Evolutionary conservation across 2,113 vertebrate genomes (phyloP).

Genomic region (Gopherus evgoodei): DNA sequence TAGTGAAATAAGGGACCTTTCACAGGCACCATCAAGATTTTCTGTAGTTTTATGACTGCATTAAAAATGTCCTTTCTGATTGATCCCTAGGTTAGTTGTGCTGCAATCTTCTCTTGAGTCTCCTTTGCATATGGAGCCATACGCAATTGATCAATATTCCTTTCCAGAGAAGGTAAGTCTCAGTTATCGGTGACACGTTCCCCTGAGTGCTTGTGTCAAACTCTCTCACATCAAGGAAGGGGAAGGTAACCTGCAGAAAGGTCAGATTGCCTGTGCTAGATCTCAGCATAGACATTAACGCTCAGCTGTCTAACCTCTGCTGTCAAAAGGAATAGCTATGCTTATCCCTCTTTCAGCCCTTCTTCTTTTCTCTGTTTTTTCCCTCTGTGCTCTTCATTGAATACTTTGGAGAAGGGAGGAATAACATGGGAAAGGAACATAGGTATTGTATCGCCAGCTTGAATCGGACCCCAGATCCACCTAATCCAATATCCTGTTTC

Average conservation of each 20-base stretch:
- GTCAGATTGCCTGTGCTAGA: conserved; percentile 49
- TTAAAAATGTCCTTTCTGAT: neutral
- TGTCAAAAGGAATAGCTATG: conserved; percentile 19
- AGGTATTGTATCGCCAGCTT: conserved; percentile 33
- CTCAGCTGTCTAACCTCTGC: neutral
- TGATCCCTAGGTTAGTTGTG: neutral
- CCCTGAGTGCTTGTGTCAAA: conserved; percentile 64
- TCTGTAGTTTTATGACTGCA: neutral
- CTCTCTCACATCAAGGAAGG: conserved; percentile 58
- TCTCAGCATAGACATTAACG: conserved; percentile 46
- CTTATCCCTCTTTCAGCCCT: neutral
- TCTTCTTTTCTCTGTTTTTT: neutral
- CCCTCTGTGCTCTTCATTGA: neutral
- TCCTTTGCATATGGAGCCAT: neutral
- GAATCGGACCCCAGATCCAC: conserved; percentile 14
- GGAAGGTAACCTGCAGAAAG: conserved; percentile 52
- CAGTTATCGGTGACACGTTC: conserved; percentile 52
- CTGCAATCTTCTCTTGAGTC: conserved; percentile 3
- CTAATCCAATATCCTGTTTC: neutral
- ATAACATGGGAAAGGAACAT: conserved; percentile 22
- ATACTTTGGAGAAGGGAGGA: conserved; percentile 30
- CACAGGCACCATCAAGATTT: neutral
- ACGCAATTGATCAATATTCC: conserved; percentile 47
- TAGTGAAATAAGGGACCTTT: conserved; percentile 7
- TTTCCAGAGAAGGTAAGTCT: conserved; percentile 54